phyloP scores from a whole-genome alignment of 1,140 invertebrate genomes.

The Anadara kagoshimensis region DNA sequence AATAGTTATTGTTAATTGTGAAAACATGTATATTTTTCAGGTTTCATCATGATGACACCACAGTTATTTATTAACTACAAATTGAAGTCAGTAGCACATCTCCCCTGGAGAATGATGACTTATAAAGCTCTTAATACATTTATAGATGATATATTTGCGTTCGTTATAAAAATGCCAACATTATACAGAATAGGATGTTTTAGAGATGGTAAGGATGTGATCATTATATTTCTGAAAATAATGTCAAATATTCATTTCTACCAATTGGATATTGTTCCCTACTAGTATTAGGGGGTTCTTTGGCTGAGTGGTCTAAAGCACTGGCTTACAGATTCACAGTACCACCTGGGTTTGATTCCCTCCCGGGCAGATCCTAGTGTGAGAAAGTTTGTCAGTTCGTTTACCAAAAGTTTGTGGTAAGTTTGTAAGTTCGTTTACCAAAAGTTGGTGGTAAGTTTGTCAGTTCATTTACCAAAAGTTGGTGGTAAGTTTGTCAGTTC shows the following conservation, averaged over 20 bases:
- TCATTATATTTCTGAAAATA: not conserved
- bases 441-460: no score
- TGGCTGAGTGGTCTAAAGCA: no score
- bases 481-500: no score
- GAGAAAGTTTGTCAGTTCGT: no score
- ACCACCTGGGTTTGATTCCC: no score
- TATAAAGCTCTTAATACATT: slow-evolving; percentile 99
- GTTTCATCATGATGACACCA: slow-evolving; percentile 99
- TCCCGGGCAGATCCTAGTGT: no score
- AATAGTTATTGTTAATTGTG: not conserved
- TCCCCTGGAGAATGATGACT: slow-evolving; percentile 99
- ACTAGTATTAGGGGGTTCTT: no score
- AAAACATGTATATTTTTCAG: slow-evolving; percentile 68
- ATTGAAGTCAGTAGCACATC: slow-evolving; percentile 97
- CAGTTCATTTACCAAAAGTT: no score
- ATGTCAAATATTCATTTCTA: not conserved
- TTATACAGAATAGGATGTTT: slow-evolving; percentile 96
- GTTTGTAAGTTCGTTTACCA: no score
- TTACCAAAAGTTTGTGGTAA: no score
- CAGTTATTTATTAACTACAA: slow-evolving; percentile 99
- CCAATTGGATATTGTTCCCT: not conserved
- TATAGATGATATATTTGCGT: slow-evolving; percentile 99
- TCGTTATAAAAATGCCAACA: slow-evolving; percentile 99
- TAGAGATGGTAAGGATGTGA: slow-evolving; percentile 84
- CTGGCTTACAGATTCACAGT: no score